phyloP scores from a whole-genome alignment of 2,113 vertebrate genomes.

The Hymenochirus boettgeri region DNA sequence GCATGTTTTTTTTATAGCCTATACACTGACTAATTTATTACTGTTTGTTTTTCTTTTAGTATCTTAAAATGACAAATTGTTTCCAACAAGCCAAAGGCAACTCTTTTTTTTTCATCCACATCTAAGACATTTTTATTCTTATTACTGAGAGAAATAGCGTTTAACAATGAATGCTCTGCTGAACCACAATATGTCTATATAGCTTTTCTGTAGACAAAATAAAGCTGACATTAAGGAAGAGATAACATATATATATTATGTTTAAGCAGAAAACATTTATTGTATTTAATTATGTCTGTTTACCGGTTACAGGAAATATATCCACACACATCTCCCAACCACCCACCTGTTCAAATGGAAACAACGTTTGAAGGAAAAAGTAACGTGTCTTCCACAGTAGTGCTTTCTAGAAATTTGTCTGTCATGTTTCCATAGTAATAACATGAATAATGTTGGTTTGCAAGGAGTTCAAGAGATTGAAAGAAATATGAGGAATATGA shows the following conservation, averaged over 20 bases:
- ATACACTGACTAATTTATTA: too few species aligned
- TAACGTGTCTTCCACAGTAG: background rate
- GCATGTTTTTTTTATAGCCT: too few species aligned
- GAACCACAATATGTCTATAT: slow-evolving; percentile 28
- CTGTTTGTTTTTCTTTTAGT: too few species aligned
- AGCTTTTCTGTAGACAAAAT: slow-evolving; percentile 23
- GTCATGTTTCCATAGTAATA: slow-evolving; percentile 33
- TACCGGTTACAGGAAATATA: background rate
- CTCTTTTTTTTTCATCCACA: too few species aligned
- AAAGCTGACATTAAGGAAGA: background rate
- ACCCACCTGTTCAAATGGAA: slow-evolving; percentile 15
- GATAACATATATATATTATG: too few species aligned
- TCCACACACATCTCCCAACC: slow-evolving; percentile 2
- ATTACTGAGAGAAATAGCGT: too few species aligned
- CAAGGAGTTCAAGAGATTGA: too few species aligned
- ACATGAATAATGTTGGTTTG: too few species aligned
- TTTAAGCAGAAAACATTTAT: slow-evolving; percentile 19
- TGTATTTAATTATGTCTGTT: slow-evolving; percentile 19
- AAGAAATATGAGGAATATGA: too few species aligned
- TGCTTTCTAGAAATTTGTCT: background rate
- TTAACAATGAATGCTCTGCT: background rate
- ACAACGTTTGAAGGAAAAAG: slow-evolving; percentile 7
- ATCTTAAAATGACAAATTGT: too few species aligned
- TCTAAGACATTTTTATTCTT: too few species aligned
- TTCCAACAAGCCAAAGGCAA: too few species aligned